Evolutionary conservation across 2,888 invertebrate species (phyloP), one percentile per base, ranked within the genome.

Genomic region (Resseliella maxima): DNA sequence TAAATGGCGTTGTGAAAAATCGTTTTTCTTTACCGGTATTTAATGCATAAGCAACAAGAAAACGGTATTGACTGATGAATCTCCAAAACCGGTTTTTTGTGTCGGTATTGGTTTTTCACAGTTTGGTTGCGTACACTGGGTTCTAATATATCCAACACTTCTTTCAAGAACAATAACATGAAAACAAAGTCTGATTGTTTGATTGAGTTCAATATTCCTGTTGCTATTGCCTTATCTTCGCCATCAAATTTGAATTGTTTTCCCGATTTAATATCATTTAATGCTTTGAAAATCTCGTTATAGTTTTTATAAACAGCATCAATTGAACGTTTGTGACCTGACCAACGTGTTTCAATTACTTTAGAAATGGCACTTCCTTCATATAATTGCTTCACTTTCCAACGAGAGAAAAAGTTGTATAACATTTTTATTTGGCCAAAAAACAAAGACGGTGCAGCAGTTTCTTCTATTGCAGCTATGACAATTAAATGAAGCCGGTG

Each of bases 321-420:
- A 38, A 12, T 41, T 36, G 85, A 36, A 35, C 41, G 21, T 31
- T 21, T 15, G n/a, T 85, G 85, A 38, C 38, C 85, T 2, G 85
- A 41, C 85, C 85, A 85, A 38, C 85, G 85, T 12, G 38, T 85
- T n/a, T 85, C 85, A 41, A 85, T 85, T 1, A 85, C 21, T 21
- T 46, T 41, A 6, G 41, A 27, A 85, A 46, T 46, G 6, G 46
- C 27, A 24, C 1, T 45, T 21, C 85, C 85, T 27, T 85, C 24
- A 27, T 85, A 85, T 21, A 45, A 2, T 27, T 41, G 24, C 10
- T 45, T 21, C 24, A 85, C 46, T 27, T 85, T 85, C 8, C n/a
- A 6, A 3, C 46, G 45, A 1, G 15, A 27, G n/a, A 85, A 85
- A 85, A 85, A 85, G 18, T 38, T 45, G 85, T 85, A 85, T 6